Evolutionary conservation across 2,113 vertebrate genomes (phyloP), one percentile per base, ranked within the genome.

Genomic region (Triplophysa tibetana): DNA sequence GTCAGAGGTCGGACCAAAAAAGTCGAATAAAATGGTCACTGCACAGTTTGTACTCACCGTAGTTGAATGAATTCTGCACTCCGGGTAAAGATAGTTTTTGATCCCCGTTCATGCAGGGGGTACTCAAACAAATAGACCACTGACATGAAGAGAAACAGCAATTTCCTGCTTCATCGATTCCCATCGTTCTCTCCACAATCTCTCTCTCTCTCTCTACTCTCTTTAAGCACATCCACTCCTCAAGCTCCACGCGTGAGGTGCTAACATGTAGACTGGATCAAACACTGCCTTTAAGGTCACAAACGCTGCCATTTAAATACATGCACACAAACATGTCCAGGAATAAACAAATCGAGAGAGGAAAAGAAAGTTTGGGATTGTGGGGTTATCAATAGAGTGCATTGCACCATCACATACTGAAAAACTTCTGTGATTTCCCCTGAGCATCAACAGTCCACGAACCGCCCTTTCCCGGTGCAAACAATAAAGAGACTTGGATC

Each of bases 151-250:
- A 68, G 58, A 81, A 84, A 81, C 79, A 69, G 56, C 69, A 81
- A 81, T 84, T 84, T 84, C 75, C 75, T 81, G 82, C 79, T 84
- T 78, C 82, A 81, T 81, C 65, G 48, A 58, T 78, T 84, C 58
- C 73, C 43, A 45, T 77, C 78, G 38, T 67, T 81, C 69, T 73
- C 67, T 80, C 61, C 1, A 13, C 54, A n/a, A n/a, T n/a, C n/a
- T n/a, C n/a, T 50, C 33, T 50, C 26, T 62, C 66, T 58, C 33
- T 38, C 33, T 33, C 29, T 33, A 14, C 26, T 43, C 48, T 66
- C 33, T 65, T 54, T n/a, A 54, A 52, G 45, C 61, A 52, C 24
- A 14, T 65, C 72, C 21, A 62, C 33, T 23, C 14, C 70, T 17
- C 19, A 41, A 8, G 19, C 11, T 43, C 26, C 23, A 52, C 17